Evolutionary conservation across 2,113 vertebrate species (phyloP).

Genomic region (Aphyosemion australe): DNA sequence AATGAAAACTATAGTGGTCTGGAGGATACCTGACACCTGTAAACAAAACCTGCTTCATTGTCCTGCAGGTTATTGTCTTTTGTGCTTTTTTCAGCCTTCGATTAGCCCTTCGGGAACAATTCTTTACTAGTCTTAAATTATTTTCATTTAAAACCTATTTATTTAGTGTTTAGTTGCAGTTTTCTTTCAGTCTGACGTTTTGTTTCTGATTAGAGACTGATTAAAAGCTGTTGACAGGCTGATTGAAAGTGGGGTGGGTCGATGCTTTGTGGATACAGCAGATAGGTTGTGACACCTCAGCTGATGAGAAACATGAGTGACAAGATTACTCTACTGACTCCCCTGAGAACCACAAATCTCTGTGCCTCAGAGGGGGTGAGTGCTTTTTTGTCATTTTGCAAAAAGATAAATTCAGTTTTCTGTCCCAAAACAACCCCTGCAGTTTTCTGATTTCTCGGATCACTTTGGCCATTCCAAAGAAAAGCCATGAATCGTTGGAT

Average conservation of each 20-base stretch:
- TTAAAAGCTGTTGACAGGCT: neutral
- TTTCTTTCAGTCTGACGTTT: neutral
- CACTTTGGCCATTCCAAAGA: neutral
- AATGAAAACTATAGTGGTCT: conserved; percentile 28
- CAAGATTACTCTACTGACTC: conserved; percentile 27
- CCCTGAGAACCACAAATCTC: conserved; percentile 44
- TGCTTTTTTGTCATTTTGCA: conserved; percentile 36
- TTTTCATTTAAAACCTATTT: neutral
- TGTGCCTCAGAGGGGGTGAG: conserved; percentile 39
- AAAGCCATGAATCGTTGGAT: no score
- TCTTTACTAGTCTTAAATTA: neutral
- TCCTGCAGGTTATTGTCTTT: conserved; percentile 38
- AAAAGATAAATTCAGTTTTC: conserved; percentile 33
- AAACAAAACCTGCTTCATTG: conserved; percentile 59
- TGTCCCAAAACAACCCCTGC: neutral
- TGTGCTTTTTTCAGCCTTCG: conserved; percentile 6
- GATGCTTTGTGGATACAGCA: conserved; percentile 12
- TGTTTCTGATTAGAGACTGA: neutral
- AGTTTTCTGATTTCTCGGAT: neutral
- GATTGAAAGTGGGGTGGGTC: neutral
- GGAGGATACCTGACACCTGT: conserved; percentile 68
- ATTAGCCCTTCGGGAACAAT: neutral
- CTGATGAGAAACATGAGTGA: conserved; percentile 8
- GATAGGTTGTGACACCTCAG: conserved; percentile 6
- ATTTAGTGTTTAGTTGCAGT: neutral